Evolutionary conservation across 2,888 invertebrate genomes (phyloP).

Genomic region (Syrista parreyssii): DNA sequence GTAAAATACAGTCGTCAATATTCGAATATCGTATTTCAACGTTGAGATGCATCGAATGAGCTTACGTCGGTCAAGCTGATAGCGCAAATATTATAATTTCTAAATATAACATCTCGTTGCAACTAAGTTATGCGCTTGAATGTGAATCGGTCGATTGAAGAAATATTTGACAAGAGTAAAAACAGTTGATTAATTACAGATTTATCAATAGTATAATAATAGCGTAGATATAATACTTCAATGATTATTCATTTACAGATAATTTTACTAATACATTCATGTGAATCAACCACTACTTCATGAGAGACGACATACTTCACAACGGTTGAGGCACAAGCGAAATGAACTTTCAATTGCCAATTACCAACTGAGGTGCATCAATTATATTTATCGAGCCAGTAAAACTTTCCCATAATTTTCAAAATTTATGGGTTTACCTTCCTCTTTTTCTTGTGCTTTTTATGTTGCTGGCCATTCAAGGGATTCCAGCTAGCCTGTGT

Average conservation of each 20-base stretch:
- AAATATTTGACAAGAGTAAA: neutral
- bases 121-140: neutral
- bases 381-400: slow-evolving; percentile 16
- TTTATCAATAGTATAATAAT: neutral
- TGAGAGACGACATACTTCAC: neutral
- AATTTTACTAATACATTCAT: neutral
- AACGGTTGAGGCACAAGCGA: slow-evolving; percentile 1
- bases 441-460: slow-evolving; percentile 63
- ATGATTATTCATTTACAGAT: neutral
- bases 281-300: neutral
- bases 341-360: slow-evolving; percentile 17
- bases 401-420: slow-evolving; percentile 26
- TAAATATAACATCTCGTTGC: neutral
- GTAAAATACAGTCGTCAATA: neutral
- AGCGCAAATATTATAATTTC: neutral
- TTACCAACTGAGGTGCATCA: slow-evolving; percentile 18
- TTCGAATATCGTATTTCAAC: neutral
- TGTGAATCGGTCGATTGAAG: neutral
- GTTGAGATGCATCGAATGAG: neutral
- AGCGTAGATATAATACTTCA: neutral
- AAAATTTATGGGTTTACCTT: slow-evolving; percentile 51
- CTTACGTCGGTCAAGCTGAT: neutral
- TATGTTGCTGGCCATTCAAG: slow-evolving; percentile 57
- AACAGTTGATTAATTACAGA: neutral
- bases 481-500: slow-evolving; percentile 58